Base-by-base conservation (phyloP, 2,888 invertebrate genomes). In the Troides helena region DNA sequence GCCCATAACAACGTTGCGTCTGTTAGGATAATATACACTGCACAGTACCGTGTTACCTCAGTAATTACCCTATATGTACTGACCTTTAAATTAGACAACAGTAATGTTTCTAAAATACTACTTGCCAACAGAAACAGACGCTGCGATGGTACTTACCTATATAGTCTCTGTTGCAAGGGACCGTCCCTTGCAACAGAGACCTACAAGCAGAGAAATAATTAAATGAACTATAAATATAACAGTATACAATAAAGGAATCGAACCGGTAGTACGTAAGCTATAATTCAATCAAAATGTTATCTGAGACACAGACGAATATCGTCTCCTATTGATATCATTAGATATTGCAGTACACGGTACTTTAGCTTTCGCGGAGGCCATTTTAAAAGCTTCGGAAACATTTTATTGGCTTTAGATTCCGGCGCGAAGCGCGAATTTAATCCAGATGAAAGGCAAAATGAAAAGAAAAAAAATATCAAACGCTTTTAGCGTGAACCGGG, bases 401-500 rank as follows among this genome's bases (percentile, higher is more conserved):
- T 67, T 67, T 67, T 67, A 67, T 62, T 62, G 67, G 62, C 39
- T 57, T 67, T 62, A 67, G 66, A 60, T 60, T 66, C 57, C 53
- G 10, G 10, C 18, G 23, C 57, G 57, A 62, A 62, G 62, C 67
- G 56, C 57, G n/a, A 67, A 57, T 56, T 67, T 62, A 67, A 67
- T 67, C 67, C 62, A 67, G 57, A 67, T 67, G 62, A 62, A 67
- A 67, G 57, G 62, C 57, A 57, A 67, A 67, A 66, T 60, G 46
- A 46, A 46, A 46, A 39, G 46, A 46, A 46, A 46, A 39, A 59
- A 59, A 66, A 53, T 60, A 30, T 66, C 23, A 14, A 53, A 25
- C 23, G 57, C 62, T 67, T 62, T 60, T 21, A 67, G 62, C 25
- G 3, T 17, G 8, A 18, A 4, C 56, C 43, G 25, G 25, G 17